Base-by-base conservation (phyloP, 2,113 vertebrate species). In the Salvelinus fontinalis region DNA sequence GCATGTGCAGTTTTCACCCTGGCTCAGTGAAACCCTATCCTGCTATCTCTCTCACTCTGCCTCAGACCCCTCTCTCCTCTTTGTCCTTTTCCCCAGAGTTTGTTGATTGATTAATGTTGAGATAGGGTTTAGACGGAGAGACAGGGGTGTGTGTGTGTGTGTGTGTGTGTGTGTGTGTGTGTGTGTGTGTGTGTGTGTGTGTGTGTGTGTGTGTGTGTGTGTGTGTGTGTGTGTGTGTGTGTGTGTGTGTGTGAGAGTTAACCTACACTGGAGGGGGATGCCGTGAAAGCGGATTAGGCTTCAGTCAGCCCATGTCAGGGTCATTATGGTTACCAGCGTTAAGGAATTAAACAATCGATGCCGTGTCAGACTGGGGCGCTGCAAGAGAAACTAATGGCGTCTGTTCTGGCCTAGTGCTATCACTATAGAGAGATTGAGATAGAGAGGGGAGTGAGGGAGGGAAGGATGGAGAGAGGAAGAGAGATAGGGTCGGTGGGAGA, bases 241-340 rank as follows among this genome's bases (percentile, higher is more conserved):
- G 13, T 70, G 75, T 64, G 49, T 34, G 57, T 69, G 57, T 81
- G 79, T 81, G 79, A 79, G 59, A 71, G 57, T 83, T 75, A 87
- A 74, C 71, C 83, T 78, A 80, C 62, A 18, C 69, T 70, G 44
- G 29, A 78, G 78, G 82, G 20, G 57, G 74, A 83, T 75, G 77
- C 74, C 31, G 79, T 84, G 79, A 83, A 91, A 92, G 86, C 81
- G 85, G 86, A 88, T 90, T 90, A 86, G 76, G 73, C 82, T 77
- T 73, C 86, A 86, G 76, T 86, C 73, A 84, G 76, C 31, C 71
- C 71, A 70, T 78, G 78, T 83, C 59, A 27, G 73, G 34, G 78
- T 90, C 79, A 76, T 87, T 88, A 80, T 82, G 77, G 85, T 78
- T 74, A 80, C 62, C 62, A 69, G 82, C 71, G 54, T 91, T 81